These are phyloP conservation scores for Drosophila funebris DNA, from an alignment of 1,140 invertebrate genomes.

Conservation along the genomic window DNA sequence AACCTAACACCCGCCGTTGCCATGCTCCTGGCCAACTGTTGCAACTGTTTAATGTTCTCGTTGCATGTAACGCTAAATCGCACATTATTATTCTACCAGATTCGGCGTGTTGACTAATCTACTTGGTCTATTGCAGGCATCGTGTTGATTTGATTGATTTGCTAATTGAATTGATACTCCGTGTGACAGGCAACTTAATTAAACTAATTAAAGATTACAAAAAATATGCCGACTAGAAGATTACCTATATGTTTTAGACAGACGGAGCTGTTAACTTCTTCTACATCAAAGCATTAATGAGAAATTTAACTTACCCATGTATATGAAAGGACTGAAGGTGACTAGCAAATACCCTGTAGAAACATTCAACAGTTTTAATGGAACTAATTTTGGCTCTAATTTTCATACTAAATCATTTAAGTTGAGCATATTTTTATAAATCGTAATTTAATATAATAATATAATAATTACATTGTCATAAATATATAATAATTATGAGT, in stretches of 20 bases:
- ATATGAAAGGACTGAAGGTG: no score
- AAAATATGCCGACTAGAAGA: not conserved
- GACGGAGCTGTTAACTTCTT: no score
- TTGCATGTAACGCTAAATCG: conserved; percentile 22
- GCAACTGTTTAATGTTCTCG: conserved; percentile 28
- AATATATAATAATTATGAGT: no score
- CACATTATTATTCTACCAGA: conserved; percentile 45
- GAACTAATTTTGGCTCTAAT: no score
- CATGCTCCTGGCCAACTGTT: conserved; percentile 54
- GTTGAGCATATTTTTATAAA: no score
- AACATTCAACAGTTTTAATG: no score
- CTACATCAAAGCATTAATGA: no score
- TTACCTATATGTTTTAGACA: not conserved
- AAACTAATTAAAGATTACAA: not conserved
- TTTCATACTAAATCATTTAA: no score
- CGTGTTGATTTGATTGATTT: conserved; percentile 34
- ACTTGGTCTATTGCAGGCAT: conserved; percentile 18
- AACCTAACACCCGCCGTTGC: conserved; percentile 36
- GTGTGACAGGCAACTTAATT: not conserved
- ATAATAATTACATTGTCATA: no score
- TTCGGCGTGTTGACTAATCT: conserved; percentile 7
- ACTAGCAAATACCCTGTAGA: no score
- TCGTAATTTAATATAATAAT: no score
- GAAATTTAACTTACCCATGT: no score
- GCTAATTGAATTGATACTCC: conserved; percentile 30